These are phyloP conservation scores for Sebastes kiyomatsui DNA, from an alignment of 2,797 vertebrate genomes.

Conservation along the genomic window DNA sequence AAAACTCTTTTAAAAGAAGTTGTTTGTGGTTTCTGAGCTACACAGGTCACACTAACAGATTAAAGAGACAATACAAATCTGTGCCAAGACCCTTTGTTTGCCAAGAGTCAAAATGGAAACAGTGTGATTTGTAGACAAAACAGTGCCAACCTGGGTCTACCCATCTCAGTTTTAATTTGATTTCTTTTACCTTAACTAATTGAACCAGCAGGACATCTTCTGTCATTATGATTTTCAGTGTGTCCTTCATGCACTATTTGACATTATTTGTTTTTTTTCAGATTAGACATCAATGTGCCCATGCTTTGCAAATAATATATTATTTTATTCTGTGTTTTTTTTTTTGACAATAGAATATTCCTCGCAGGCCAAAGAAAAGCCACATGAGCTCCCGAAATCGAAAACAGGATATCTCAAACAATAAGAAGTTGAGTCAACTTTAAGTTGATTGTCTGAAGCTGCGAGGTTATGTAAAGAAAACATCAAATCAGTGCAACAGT, in stretches of 20 bases:
- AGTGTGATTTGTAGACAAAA: slow-evolving; percentile 39
- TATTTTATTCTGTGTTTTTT: neutral
- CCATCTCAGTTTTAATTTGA: neutral
- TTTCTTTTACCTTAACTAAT: neutral
- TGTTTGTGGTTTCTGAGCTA: slow-evolving; percentile 26
- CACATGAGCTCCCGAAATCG: slow-evolving; percentile 33
- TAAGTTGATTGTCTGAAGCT: slow-evolving; percentile 68
- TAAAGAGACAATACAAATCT: slow-evolving; percentile 19
- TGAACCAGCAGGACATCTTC: neutral
- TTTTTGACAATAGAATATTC: slow-evolving; percentile 15
- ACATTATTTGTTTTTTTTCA: neutral
- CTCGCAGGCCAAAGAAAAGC: slow-evolving; percentile 32
- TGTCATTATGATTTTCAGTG: neutral
- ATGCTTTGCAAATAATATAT: neutral
- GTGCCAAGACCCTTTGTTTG: slow-evolving; percentile 40
- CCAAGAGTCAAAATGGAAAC: slow-evolving; percentile 42
- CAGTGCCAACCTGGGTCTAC: slow-evolving; percentile 1
- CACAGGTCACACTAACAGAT: slow-evolving; percentile 40
- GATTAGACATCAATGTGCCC: neutral
- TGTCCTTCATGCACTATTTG: slow-evolving; percentile 5
- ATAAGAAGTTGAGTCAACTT: slow-evolving; percentile 77
- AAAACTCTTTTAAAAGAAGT: slow-evolving; percentile 45
- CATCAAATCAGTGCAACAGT: slow-evolving; percentile 54
- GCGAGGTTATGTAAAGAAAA: slow-evolving; percentile 76
- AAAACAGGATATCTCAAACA: slow-evolving; percentile 86